Evolutionary conservation across 1,140 invertebrate genomes (phyloP), one percentile per base, ranked within the genome.

Genomic region (Caenorhabditis brenneri): DNA sequence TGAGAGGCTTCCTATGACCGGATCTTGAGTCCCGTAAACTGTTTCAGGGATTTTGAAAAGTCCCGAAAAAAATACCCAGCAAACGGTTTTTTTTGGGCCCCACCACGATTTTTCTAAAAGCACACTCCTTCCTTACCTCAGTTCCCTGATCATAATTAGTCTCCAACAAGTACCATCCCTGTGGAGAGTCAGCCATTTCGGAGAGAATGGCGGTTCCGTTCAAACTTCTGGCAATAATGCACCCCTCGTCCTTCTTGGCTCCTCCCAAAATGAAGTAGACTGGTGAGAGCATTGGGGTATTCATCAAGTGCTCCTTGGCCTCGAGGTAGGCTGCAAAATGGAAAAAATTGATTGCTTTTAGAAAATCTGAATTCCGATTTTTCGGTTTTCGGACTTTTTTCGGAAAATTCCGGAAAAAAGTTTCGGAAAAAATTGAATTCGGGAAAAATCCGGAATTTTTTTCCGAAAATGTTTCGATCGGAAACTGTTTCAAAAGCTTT

Each of bases 91-190:
- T n/a, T n/a, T n/a, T n/a, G n/a, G n/a, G n/a, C n/a, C n/a, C n/a
- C n/a, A n/a, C n/a, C n/a, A 48, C 27, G 36, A 2, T 4, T 0
- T 39, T 27, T 19, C 2, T n/a, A 86, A 15, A 27, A 48, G 88
- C 83, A 2, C 49, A 12, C 9, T 39, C 42, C 1, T 27, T 12
- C 6, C 49, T 27, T 58, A 86, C 85, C 33, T 60, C 80, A 27
- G 46, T 48, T 39, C 79, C 69, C 27, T 79, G 93, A 88, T 94
- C 93, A 86, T 93, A 94, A 87, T 94, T 94, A 0, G 93, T 94
- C 88, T 94, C 92, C 36, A 93, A 91, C 2, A 94, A 88, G 88
- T 91, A 93, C 93, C 93, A 93, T 3, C 86, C 85, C 39, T 86
- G 80, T 19, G 65, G 60, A 42, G 49, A 49, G 31, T 79, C 39